These are phyloP conservation scores for Phenganax subtilis DNA, from an alignment of 92 coral and sea anemone species.

Conservation along the genomic window DNA sequence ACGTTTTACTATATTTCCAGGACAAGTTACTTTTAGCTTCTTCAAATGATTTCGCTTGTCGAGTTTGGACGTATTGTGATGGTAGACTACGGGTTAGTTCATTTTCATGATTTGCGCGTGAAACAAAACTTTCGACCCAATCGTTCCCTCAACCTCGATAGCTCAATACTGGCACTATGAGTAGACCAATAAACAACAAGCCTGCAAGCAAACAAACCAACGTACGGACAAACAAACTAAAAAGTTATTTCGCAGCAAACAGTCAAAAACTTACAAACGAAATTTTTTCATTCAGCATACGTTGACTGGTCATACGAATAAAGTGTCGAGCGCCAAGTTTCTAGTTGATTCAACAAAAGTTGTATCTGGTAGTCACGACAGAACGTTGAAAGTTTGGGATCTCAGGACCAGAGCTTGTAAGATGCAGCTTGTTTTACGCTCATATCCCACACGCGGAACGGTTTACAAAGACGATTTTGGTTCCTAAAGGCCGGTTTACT, in stretches of 20 bases:
- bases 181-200: no score
- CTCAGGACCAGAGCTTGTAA: slow-evolving; percentile 89
- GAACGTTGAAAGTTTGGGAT: slow-evolving; percentile 95
- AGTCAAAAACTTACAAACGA: no score
- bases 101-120: background rate
- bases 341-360: slow-evolving; percentile 82
- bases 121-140: no score
- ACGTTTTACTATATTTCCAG: slow-evolving; percentile 35
- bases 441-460: no score
- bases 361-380: slow-evolving; percentile 94
- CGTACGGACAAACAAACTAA: no score
- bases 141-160: no score
- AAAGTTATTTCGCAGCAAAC: no score
- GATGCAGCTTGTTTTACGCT: slow-evolving; percentile 8
- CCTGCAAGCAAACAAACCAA: no score
- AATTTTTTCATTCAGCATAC: slow-evolving; percentile 63
- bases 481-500: no score
- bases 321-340: slow-evolving; percentile 90
- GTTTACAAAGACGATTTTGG: no score
- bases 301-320: slow-evolving; percentile 85
- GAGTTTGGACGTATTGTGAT: slow-evolving; percentile 87
- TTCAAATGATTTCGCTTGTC: slow-evolving; percentile 87
- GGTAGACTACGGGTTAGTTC: slow-evolving; percentile 83
- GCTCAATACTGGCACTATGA: no score
- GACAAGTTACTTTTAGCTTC: slow-evolving; percentile 85